These are phyloP conservation scores for Lepus americanus DNA, from an alignment of 2,113 vertebrate species.

Conservation along the genomic window DNA sequence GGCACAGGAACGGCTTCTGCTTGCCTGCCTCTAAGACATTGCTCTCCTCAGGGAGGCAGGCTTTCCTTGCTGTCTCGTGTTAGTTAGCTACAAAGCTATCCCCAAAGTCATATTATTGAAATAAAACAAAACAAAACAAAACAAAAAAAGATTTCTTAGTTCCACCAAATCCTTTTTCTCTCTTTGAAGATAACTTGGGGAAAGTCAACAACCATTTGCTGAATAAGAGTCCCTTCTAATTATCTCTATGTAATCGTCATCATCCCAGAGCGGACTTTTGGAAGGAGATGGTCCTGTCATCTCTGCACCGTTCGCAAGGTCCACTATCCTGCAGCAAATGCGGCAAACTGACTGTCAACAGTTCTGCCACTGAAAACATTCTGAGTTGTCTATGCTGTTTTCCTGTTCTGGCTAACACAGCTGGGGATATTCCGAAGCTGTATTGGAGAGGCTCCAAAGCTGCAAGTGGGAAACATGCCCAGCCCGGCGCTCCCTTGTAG, in stretches of 20 bases:
- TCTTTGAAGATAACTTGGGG: not conserved
- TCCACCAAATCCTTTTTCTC: not conserved
- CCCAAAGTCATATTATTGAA: slow-evolving; percentile 18
- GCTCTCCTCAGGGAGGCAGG: not conserved
- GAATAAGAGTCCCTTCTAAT: not conserved
- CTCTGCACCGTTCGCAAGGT: not conserved
- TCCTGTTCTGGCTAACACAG: not conserved
- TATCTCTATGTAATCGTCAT: not conserved
- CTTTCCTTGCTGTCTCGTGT: not conserved
- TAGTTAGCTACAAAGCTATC: slow-evolving; percentile 8
- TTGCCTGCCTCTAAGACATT: not conserved
- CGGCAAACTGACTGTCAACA: not conserved
- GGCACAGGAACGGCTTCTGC: not conserved
- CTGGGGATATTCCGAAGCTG: not conserved
- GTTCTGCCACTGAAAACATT: not conserved
- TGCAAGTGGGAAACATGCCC: not conserved
- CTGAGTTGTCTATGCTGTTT: not conserved
- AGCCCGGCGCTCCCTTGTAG: not conserved
- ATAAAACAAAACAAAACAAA: slow-evolving; percentile 50
- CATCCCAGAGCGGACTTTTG: not conserved
- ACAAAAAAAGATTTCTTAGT: not conserved
- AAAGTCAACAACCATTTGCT: slow-evolving; percentile 1
- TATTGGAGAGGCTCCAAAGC: not conserved
- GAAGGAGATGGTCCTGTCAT: not conserved
- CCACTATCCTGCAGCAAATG: not conserved